Percentiles rank a stretch among this genome's conserved stretches.
These are phyloP conservation scores for Dicroscelio sp. DNA, from an alignment of 2,888 invertebrate species.

Conservation along the genomic window DNA sequence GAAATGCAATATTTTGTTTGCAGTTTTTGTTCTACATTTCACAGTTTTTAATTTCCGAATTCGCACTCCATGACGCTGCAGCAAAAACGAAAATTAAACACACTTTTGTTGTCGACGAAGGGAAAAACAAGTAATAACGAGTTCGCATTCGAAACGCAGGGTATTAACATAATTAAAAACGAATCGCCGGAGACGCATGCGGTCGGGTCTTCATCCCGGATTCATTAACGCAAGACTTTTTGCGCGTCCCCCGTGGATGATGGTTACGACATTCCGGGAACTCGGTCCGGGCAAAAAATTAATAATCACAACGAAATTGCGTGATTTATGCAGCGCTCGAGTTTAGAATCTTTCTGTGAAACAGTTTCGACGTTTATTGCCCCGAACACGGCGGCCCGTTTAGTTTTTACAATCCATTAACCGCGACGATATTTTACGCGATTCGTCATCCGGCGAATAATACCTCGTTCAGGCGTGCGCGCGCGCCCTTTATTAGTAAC, in stretches of 20 bases:
- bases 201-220: constrained; percentile 66
- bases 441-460: constrained; percentile 65
- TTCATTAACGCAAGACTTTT: constrained; percentile 81
- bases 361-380: constrained; percentile 73
- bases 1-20: too few relatives aligned
- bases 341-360: constrained; percentile 79
- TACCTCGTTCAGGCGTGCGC: not conserved
- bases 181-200: constrained; percentile 61
- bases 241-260: constrained; percentile 68
- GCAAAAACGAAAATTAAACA: too few relatives aligned
- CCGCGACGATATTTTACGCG: constrained; percentile 65
- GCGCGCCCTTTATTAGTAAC: constrained; percentile 35
- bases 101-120: too few relatives aligned
- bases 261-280: constrained; percentile 79
- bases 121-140: not conserved
- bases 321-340: constrained; percentile 78
- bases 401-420: constrained; percentile 78
- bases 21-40: too few relatives aligned
- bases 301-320: constrained; percentile 82
- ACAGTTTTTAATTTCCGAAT: too few relatives aligned
- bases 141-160: not conserved
- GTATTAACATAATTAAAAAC: constrained; percentile 78
- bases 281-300: constrained; percentile 75
- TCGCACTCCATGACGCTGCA: too few relatives aligned
- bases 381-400: constrained; percentile 65